Percentiles rank a stretch among this genome's conserved stretches.
phyloP scores from a whole-genome alignment of 2,888 invertebrate genomes.

The Brachyopa scutellaris region DNA sequence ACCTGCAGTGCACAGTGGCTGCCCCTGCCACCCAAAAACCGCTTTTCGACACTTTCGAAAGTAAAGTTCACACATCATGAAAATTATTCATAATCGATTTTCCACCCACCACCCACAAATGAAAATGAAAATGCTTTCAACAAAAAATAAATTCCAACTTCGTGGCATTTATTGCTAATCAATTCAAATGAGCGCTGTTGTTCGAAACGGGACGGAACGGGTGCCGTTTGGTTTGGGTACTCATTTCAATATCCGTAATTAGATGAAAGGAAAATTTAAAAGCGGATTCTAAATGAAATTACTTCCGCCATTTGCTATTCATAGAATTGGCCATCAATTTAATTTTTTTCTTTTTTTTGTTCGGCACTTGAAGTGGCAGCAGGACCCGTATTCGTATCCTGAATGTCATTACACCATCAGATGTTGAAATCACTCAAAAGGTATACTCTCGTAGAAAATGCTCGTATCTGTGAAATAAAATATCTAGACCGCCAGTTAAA shows the following conservation, averaged over 20 bases:
- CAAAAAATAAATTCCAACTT: conserved; percentile 60
- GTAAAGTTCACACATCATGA: conserved; percentile 66
- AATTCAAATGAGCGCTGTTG: conserved; percentile 69
- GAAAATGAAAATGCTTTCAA: conserved; percentile 61
- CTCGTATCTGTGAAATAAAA: background rate
- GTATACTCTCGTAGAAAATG: no score
- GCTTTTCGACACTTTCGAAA: conserved; percentile 46
- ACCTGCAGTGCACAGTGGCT: no score
- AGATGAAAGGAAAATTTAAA: conserved; percentile 66
- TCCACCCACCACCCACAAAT: conserved; percentile 1
- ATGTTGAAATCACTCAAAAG: no score
- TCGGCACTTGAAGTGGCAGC: no score
- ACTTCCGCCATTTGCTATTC: conserved; percentile 60
- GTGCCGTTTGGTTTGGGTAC: background rate
- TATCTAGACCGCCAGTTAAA: background rate
- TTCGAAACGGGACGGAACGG: conserved; percentile 16
- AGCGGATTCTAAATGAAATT: conserved; percentile 68
- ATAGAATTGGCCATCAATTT: conserved; percentile 27
- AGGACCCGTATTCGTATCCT: conserved; percentile 27
- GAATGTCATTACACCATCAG: conserved; percentile 7
- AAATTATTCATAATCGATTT: conserved; percentile 68
- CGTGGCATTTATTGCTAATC: conserved; percentile 70
- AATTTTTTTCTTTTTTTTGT: conserved; percentile 14
- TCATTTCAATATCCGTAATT: conserved; percentile 71
- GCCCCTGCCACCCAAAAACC: background rate